Base-by-base conservation (phyloP, 2,888 invertebrate genomes). In the Andrena bicolor region DNA sequence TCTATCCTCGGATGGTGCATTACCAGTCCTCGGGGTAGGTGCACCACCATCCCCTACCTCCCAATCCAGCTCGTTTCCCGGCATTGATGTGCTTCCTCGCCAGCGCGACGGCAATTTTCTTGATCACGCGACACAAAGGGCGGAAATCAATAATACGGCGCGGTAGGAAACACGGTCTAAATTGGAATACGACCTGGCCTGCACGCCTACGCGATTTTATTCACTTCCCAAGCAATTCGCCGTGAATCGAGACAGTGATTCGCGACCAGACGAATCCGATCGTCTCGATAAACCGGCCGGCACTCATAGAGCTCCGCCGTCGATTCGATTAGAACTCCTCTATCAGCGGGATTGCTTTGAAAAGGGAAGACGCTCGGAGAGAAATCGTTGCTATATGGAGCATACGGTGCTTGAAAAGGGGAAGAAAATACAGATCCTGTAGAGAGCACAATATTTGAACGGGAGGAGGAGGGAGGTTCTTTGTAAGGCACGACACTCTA, bases 91-190 rank as follows among this genome's bases (percentile, higher is more conserved):
- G 88, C 89, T 88, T 89, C 82, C 90, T 90, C 88, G 87, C 80
- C 86, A 83, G 84, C 83, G 84, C 81, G 73, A 79, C 82, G 84
- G 85, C 88, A 91, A 91, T 89, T 89, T 90, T 88, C 87, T 88
- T 84, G 84, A 91, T 90, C 90, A 90, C 91, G 91, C 90, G 83
- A 90, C 86, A 86, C 85, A 86, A 86, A 84, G 77, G 83, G 63
- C 78, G 81, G 88, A 90, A 90, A 90, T 90, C 90, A 89, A 90
- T 90, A 90, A 86, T 69, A 78, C 82, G 70, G 61, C 51, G 28
- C 65, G 58, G 73, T 35, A 74, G 76, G 81, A 76, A 77, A 73
- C 69, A 58, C 74, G 71, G 30, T 23, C 74, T 65, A 76, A 83
- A 83, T 79, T 76, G 84, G 72, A 76, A 73, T 64, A 69, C 75